Evolutionary conservation across 2,888 invertebrate genomes (phyloP).

Genomic region (Chloroclystis v-ata): DNA sequence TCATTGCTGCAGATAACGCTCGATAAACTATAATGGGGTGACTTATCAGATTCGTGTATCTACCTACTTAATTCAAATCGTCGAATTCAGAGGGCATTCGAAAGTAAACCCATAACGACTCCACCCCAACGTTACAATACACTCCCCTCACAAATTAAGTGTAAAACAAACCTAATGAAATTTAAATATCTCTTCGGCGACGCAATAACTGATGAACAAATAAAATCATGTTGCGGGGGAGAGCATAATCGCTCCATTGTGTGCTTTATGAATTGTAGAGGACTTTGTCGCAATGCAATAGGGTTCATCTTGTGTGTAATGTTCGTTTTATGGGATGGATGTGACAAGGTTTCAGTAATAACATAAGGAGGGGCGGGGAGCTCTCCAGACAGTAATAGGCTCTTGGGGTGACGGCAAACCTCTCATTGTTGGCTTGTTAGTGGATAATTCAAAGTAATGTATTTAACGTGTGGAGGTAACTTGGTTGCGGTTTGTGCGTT

Average conservation of each 20-base stretch:
- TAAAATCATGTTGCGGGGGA: slow-evolving; percentile 75
- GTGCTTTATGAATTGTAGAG: slow-evolving; percentile 44
- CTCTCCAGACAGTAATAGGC: slow-evolving; percentile 69
- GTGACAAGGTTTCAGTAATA: slow-evolving; percentile 58
- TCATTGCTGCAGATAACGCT: slow-evolving; percentile 38
- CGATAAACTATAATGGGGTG: slow-evolving; percentile 54
- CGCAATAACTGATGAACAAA: slow-evolving; percentile 73
- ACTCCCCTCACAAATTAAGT: slow-evolving; percentile 76
- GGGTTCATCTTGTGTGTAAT: slow-evolving; percentile 29
- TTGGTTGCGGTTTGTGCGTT: slow-evolving; percentile 39
- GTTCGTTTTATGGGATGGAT: slow-evolving; percentile 29
- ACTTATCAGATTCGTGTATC: slow-evolving; percentile 63
- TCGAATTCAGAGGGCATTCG: slow-evolving; percentile 62
- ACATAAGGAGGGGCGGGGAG: slow-evolving; percentile 64
- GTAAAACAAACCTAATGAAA: slow-evolving; percentile 79
- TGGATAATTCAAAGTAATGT: slow-evolving; percentile 64
- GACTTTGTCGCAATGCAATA: slow-evolving; percentile 52
- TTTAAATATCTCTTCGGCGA: slow-evolving; percentile 75
- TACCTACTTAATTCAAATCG: slow-evolving; percentile 66
- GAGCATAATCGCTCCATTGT: slow-evolving; percentile 72
- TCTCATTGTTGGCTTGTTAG: slow-evolving; percentile 75
- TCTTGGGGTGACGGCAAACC: slow-evolving; percentile 69
- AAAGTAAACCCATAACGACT: slow-evolving; percentile 58
- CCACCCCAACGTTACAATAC: slow-evolving; percentile 62
- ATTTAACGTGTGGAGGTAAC: slow-evolving; percentile 56